Percentiles rank a stretch among this genome's conserved stretches.
Evolutionary conservation across 2,797 vertebrate genomes (phyloP).

Genomic region (Myotis vivesi): DNA sequence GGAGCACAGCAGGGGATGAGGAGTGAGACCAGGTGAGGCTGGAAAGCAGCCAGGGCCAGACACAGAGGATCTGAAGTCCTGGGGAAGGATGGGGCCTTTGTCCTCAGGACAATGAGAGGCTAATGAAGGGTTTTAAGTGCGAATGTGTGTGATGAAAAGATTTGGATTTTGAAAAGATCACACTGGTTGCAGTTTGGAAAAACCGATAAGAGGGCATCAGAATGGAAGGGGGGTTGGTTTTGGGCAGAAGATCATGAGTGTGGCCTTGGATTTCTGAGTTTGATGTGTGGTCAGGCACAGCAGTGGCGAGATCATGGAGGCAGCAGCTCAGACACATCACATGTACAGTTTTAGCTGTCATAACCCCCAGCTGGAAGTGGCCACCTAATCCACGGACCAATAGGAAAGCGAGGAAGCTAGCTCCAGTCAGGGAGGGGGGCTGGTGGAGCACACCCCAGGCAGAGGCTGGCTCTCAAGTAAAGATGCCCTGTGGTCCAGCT

Average conservation of each 20-base stretch:
- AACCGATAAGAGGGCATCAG: not conserved
- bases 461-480: not conserved
- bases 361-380: not conserved
- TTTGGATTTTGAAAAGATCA: slow-evolving; percentile 58
- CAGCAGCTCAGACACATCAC: not conserved
- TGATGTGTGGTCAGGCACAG: not conserved
- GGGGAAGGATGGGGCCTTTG: not conserved
- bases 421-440: no score
- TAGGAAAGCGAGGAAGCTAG: not conserved
- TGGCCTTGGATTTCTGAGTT: not conserved
- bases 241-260: not conserved
- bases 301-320: not conserved
- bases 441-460: no score
- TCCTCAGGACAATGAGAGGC: not conserved
- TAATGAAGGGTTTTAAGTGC: not conserved
- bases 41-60: not conserved
- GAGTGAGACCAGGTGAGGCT: not conserved
- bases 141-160: slow-evolving; percentile 26
- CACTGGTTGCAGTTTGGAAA: not conserved
- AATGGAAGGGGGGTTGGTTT: not conserved
- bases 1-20: not conserved
- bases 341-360: not conserved
- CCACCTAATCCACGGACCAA: not conserved
- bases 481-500: not conserved
- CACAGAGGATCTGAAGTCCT: not conserved